Percentiles rank a stretch among this genome's conserved stretches.
Evolutionary conservation across 2,888 invertebrate species (phyloP).

Genomic region (Lasioglossum leucozonium): DNA sequence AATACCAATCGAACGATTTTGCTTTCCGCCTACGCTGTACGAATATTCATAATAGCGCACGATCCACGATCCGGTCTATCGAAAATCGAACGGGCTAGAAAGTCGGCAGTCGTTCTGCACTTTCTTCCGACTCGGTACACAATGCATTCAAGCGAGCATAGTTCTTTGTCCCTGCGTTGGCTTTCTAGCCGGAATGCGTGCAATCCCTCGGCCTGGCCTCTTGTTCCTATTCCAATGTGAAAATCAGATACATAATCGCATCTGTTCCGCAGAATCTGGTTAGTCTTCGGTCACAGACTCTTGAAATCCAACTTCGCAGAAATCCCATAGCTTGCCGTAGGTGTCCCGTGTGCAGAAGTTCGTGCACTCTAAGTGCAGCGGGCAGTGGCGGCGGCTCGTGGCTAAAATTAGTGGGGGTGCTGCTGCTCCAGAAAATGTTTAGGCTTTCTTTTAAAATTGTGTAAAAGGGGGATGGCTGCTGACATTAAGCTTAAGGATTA

Average conservation of each 20-base stretch:
- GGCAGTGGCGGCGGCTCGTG: no score
- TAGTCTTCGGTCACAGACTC: neutral
- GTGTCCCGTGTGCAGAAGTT: neutral
- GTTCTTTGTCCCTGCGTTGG: slow-evolving; percentile 14
- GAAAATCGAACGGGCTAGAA: slow-evolving; percentile 58
- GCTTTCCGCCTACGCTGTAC: neutral
- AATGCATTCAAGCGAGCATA: slow-evolving; percentile 30
- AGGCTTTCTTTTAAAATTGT: no score
- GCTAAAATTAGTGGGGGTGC: no score
- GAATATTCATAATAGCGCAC: slow-evolving; percentile 43
- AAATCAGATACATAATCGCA: neutral
- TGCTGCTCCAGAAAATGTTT: no score
- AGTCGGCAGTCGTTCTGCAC: slow-evolving; percentile 46
- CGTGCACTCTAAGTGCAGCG: neutral
- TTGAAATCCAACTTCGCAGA: neutral
- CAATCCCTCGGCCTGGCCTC: slow-evolving; percentile 4
- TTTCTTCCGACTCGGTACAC: slow-evolving; percentile 44
- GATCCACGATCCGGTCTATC: slow-evolving; percentile 37
- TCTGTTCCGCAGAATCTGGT: neutral
- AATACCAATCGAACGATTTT: neutral
- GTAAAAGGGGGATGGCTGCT: no score
- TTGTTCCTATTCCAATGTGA: slow-evolving; percentile 11
- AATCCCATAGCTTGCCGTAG: neutral
- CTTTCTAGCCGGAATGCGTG: slow-evolving; percentile 14
- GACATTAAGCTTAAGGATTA: no score